phyloP scores from a whole-genome alignment of 2,888 invertebrate genomes.

The Psylliodes chrysocephalus region DNA sequence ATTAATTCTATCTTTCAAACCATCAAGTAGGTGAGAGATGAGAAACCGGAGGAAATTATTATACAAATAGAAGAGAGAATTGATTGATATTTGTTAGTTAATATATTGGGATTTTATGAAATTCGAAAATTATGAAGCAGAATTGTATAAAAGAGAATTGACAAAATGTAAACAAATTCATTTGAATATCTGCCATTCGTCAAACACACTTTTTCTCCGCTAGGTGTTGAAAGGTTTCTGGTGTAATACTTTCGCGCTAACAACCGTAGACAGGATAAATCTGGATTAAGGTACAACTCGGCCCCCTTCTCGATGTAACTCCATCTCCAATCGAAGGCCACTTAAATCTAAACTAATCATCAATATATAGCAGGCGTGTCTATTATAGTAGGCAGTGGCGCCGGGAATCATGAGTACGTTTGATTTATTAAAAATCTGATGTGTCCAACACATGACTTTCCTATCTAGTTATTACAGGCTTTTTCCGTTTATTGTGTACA shows the following conservation, averaged over 20 bases:
- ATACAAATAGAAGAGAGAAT: conserved; percentile 4
- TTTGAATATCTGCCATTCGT: background rate
- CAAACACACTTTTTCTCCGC: background rate
- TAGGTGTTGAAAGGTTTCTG: conserved; percentile 30
- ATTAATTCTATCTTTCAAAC: conserved; percentile 35
- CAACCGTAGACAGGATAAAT: conserved; percentile 34
- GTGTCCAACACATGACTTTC: no score
- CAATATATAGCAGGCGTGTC: conserved; percentile 9
- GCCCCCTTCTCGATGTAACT: conserved; percentile 32
- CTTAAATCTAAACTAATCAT: conserved; percentile 28
- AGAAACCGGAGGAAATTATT: background rate
- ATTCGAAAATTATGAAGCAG: background rate
- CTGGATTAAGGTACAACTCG: conserved; percentile 38
- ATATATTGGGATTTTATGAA: background rate
- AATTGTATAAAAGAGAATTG: no score
- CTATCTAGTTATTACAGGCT: no score
- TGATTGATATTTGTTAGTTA: conserved; percentile 3
- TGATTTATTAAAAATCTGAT: no score
- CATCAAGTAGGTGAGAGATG: conserved; percentile 9
- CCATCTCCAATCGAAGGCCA: conserved; percentile 36
- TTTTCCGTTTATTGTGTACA: no score
- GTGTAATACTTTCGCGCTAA: conserved; percentile 20
- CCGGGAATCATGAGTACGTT: no score
- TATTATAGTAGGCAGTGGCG: conserved; percentile 4
- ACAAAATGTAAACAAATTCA: background rate